Conservation (phyloP, 1,140 invertebrate genomes). For the Capitella teleta region DNA sequence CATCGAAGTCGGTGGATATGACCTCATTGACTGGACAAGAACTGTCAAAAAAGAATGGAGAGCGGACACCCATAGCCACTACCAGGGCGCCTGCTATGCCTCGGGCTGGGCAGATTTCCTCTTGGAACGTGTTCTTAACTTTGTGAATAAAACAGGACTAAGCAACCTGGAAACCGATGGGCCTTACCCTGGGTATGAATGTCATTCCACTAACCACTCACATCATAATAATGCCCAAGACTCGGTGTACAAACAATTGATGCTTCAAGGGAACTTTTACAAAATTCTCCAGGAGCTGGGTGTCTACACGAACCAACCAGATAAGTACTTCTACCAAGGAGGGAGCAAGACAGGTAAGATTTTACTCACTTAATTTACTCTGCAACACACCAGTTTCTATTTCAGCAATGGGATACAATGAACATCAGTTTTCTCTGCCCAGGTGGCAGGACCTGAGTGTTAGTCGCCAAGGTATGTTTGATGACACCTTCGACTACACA, state of each 20-base stretch:
- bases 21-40: constrained; percentile 5
- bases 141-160: constrained; percentile 6
- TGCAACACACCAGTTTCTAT: background rate
- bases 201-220: background rate
- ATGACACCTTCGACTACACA: constrained; percentile 1
- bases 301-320: constrained; percentile 9
- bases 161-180: constrained; percentile 6
- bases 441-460: constrained; percentile 7
- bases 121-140: background rate
- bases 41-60: background rate
- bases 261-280: background rate
- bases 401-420: constrained; percentile 8
- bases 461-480: constrained; percentile 7
- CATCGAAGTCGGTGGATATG: constrained; percentile 11
- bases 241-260: constrained; percentile 3
- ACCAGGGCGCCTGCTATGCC: constrained; percentile 3
- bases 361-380: background rate
- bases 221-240: constrained; percentile 2
- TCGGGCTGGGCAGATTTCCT: constrained; percentile 9
- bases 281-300: background rate
- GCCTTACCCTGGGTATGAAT: constrained; percentile 6
- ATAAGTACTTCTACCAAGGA: constrained; percentile 9
- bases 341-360: constrained; percentile 7
- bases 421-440: constrained; percentile 8
- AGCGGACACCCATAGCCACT: background rate